phyloP scores from a whole-genome alignment of 2,888 invertebrate genomes.

The Colostygia pectinataria region DNA sequence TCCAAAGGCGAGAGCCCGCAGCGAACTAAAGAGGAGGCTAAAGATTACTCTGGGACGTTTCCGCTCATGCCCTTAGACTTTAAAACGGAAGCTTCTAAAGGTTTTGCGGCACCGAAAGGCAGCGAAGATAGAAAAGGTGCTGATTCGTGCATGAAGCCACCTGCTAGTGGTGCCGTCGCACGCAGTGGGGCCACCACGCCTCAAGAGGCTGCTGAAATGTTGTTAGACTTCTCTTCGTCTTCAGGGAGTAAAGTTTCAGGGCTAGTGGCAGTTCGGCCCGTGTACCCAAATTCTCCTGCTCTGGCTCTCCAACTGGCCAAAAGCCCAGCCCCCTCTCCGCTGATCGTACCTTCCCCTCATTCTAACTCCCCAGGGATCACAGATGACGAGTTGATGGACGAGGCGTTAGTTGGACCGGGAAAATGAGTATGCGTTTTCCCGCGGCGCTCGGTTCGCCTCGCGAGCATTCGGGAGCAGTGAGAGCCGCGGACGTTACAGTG shows the following conservation, averaged over 20 bases:
- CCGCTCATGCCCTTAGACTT: conserved; percentile 73
- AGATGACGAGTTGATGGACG: conserved; percentile 95
- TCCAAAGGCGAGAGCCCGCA: conserved; percentile 65
- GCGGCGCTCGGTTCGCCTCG: conserved; percentile 31
- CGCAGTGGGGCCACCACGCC: conserved; percentile 75
- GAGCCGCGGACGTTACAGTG: conserved; percentile 18
- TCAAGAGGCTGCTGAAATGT: conserved; percentile 85
- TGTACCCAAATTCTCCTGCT: conserved; percentile 84
- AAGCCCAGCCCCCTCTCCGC: conserved; percentile 88
- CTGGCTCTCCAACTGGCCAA: conserved; percentile 90
- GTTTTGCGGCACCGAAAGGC: conserved; percentile 73
- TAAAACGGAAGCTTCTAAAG: conserved; percentile 74
- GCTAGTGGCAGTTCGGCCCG: conserved; percentile 80
- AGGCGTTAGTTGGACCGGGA: conserved; percentile 90
- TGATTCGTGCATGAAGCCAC: conserved; percentile 75
- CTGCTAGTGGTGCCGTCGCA: conserved; percentile 69
- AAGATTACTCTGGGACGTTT: conserved; percentile 62
- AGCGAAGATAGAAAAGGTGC: conserved; percentile 75
- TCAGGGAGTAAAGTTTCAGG: conserved; percentile 82
- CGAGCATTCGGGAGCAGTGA: conserved; percentile 31
- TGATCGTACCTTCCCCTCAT: conserved; percentile 86
- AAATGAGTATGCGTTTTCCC: conserved; percentile 77
- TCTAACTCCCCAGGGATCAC: conserved; percentile 91
- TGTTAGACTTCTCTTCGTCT: conserved; percentile 85
- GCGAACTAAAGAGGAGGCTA: conserved; percentile 68